Percentiles rank a stretch among this genome's conserved stretches.
Conservation (phyloP, 1,140 invertebrate species). For the Brachionus angularis region DNA sequence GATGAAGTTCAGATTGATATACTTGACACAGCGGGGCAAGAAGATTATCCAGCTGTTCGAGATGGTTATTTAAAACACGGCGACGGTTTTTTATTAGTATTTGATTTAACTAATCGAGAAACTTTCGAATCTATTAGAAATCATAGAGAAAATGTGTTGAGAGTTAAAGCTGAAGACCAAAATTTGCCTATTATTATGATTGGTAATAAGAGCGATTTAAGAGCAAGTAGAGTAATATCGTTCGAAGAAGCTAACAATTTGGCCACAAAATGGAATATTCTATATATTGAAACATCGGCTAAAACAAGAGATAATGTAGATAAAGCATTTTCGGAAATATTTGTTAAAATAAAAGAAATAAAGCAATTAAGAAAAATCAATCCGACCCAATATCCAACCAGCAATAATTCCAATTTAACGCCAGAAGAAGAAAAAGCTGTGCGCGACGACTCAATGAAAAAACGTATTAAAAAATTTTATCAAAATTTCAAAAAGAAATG, state of each 20-base stretch:
- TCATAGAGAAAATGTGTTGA: slow-evolving; percentile 86
- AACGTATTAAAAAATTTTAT: slow-evolving; percentile 41
- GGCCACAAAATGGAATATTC: slow-evolving; percentile 87
- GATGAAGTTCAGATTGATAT: slow-evolving; percentile 95
- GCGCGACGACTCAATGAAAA: neutral
- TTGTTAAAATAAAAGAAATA: slow-evolving; percentile 38
- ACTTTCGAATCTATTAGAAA: slow-evolving; percentile 84
- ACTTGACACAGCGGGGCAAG: slow-evolving; percentile 96
- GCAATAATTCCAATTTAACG: slow-evolving; percentile 1
- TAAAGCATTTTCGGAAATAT: slow-evolving; percentile 46
- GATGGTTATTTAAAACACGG: slow-evolving; percentile 99
- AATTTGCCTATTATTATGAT: slow-evolving; percentile 95
- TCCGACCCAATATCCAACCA: slow-evolving; percentile 18
- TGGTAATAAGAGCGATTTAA: slow-evolving; percentile 95
- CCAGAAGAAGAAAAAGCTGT: slow-evolving; percentile 38
- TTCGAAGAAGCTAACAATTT: slow-evolving; percentile 78
- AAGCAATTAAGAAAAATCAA: slow-evolving; percentile 4
- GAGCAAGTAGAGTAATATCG: slow-evolving; percentile 81
- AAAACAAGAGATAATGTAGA: slow-evolving; percentile 98
- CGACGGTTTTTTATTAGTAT: slow-evolving; percentile 99
- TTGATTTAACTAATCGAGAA: slow-evolving; percentile 97
- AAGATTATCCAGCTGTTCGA: slow-evolving; percentile 84
- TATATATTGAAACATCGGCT: slow-evolving; percentile 97
- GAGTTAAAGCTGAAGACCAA: slow-evolving; percentile 91
- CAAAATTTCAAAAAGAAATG: slow-evolving; percentile 43